Percentiles rank a stretch among this genome's conserved stretches.
Conservation (phyloP, 2,797 vertebrate species). For the Megaceryle alcyon region DNA sequence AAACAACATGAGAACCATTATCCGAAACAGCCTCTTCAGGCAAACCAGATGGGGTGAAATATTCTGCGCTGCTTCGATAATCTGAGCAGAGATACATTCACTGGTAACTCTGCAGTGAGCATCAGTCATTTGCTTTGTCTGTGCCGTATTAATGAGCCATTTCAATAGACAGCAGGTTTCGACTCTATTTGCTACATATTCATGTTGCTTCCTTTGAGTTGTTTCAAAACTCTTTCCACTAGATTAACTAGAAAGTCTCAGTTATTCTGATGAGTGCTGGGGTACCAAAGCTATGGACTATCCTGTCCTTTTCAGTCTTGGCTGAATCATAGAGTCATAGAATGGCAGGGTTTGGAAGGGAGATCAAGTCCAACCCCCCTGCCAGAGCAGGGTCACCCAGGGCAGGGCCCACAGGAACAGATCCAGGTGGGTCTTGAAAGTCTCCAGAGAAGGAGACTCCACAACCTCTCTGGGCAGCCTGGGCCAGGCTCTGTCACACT, state of each 20-base stretch:
- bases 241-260: slow-evolving; percentile 8
- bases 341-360: too few relatives aligned
- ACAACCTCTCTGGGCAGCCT: too few relatives aligned
- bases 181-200: slow-evolving; percentile 43
- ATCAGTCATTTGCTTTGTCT: slow-evolving; percentile 49
- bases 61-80: neutral
- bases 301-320: neutral
- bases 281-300: neutral
- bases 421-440: too few relatives aligned
- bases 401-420: too few relatives aligned
- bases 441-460: too few relatives aligned
- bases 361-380: too few relatives aligned
- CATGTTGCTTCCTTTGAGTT: slow-evolving; percentile 4
- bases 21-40: slow-evolving; percentile 49
- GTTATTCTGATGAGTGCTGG: neutral
- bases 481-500: too few relatives aligned
- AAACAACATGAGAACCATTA: slow-evolving; percentile 34
- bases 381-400: too few relatives aligned
- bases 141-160: slow-evolving; percentile 58
- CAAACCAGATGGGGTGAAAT: slow-evolving; percentile 54
- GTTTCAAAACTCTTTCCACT: slow-evolving; percentile 22
- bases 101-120: slow-evolving; percentile 28
- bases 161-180: slow-evolving; percentile 48
- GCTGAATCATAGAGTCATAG: neutral
- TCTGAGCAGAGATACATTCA: neutral